Evolutionary conservation across 1,140 invertebrate genomes (phyloP), one percentile per base, ranked within the genome.

Genomic region (Drosophila insularis): DNA sequence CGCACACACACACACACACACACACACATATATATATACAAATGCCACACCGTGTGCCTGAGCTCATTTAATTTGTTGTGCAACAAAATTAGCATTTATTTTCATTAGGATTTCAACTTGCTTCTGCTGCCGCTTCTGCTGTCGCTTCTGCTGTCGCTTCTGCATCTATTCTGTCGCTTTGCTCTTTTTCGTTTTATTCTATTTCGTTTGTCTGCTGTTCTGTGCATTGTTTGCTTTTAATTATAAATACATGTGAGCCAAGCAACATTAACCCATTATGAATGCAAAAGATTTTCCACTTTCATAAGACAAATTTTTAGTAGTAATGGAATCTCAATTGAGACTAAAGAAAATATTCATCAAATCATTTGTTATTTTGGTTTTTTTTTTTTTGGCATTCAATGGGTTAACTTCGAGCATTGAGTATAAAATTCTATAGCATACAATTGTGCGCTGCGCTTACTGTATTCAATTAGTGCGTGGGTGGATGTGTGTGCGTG

Each of bases 71-170:
- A 86, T 86, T 87, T 86, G 82, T 86, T 86, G 82, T 79, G 84
- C 84, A 86, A 86, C 82, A 86, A 86, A 50, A 86, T 86, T 86
- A 86, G 79, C 82, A 86, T 86, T 86, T 79, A 82, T 86, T 87
- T 82, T 86, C 82, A 86, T 86, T 86, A 87, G 66, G 54, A 77
- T 58, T 82, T 65, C 62, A 81, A 72, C 78, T 86, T 76, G 55
- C 55, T 40, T 67, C 17, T 23, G 17, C 8, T 60, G 27, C 32
- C 50, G 19, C 27, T 61, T 39, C 46, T 35, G 39, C 4, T n/a
- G 17, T 35, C 53, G 39, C 50, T 27, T n/a, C 7, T 40, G 13
- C 50, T 17, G 2, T 31, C 17, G 10, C 14, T 8, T 35, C n/a
- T 8, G 32, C 27, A 4, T 11, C 3, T 37, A 2, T 23, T 10